Percentiles rank a stretch among this genome's conserved stretches.
These are phyloP conservation scores for Eupithecia insigniata DNA, from an alignment of 2,888 invertebrate genomes.

Conservation along the genomic window DNA sequence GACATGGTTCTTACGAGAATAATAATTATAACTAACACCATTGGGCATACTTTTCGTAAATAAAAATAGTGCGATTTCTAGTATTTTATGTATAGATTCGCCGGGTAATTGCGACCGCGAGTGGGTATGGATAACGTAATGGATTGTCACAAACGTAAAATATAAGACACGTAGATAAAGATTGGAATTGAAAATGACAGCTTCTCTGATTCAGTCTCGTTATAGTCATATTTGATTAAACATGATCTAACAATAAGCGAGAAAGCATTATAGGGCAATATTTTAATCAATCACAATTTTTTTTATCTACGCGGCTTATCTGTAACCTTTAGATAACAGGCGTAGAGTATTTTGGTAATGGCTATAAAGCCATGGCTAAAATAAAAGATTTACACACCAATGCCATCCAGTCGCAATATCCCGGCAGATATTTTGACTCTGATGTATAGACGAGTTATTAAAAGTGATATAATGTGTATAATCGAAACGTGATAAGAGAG, in stretches of 20 bases:
- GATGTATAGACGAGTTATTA: slow-evolving; percentile 35
- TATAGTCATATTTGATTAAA: slow-evolving; percentile 15
- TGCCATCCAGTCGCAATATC: background rate
- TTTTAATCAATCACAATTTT: background rate
- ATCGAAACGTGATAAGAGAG: slow-evolving; percentile 36
- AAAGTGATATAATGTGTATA: slow-evolving; percentile 47
- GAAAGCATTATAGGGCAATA: background rate
- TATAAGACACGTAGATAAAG: background rate
- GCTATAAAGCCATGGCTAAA: background rate
- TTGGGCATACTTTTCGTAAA: slow-evolving; percentile 15
- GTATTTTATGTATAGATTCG: slow-evolving; percentile 33
- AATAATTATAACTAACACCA: slow-evolving; percentile 1
- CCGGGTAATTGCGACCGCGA: slow-evolving; percentile 1
- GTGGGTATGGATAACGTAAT: background rate
- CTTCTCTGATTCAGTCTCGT: slow-evolving; percentile 19
- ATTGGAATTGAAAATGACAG: background rate
- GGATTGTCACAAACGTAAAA: background rate
- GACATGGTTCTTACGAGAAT: background rate
- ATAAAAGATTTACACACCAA: background rate
- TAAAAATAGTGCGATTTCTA: slow-evolving; percentile 40
- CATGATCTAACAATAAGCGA: background rate
- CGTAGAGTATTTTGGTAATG: background rate
- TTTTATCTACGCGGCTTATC: too few species aligned
- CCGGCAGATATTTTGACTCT: slow-evolving; percentile 14
- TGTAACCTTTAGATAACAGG: background rate